Evolutionary conservation across 1,140 invertebrate genomes (phyloP).

Genomic region (Tetramorium alpestre): DNA sequence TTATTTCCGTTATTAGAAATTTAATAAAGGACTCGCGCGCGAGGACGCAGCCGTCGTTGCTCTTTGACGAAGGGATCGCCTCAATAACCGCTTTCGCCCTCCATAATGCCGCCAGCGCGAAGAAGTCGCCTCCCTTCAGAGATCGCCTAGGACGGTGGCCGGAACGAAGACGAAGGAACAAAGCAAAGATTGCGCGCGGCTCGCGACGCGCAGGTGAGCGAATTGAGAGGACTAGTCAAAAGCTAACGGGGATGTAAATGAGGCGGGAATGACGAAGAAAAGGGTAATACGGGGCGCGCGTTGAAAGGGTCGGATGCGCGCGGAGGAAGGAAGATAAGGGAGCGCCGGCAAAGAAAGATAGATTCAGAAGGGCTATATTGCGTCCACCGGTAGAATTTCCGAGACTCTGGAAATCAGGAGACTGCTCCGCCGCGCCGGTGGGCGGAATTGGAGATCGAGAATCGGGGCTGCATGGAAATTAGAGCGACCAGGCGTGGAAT

Average conservation of each 20-base stretch:
- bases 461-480: conserved; percentile 34
- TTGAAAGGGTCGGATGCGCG: conserved; percentile 2
- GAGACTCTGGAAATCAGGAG: conserved; percentile 38
- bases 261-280: conserved; percentile 47
- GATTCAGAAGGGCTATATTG: conserved; percentile 32
- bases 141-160: conserved; percentile 1
- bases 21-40: conserved; percentile 77
- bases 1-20: conserved; percentile 83
- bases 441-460: conserved; percentile 44
- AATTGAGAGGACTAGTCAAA: conserved; percentile 41
- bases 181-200: conserved; percentile 26
- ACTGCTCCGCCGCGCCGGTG: conserved; percentile 15
- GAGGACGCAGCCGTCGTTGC: background rate
- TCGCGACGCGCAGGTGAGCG: conserved; percentile 24
- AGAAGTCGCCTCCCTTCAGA: conserved; percentile 31
- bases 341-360: conserved; percentile 5
- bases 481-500: conserved; percentile 38
- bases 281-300: conserved; percentile 14
- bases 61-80: conserved; percentile 62
- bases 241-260: conserved; percentile 41
- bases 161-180: conserved; percentile 20
- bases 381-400: conserved; percentile 23
- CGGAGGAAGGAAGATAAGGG: conserved; percentile 12
- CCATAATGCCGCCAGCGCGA: conserved; percentile 54
- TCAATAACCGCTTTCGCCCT: conserved; percentile 61